phyloP scores from a whole-genome alignment of 2,888 invertebrate genomes.

The Cerastoderma edule region DNA sequence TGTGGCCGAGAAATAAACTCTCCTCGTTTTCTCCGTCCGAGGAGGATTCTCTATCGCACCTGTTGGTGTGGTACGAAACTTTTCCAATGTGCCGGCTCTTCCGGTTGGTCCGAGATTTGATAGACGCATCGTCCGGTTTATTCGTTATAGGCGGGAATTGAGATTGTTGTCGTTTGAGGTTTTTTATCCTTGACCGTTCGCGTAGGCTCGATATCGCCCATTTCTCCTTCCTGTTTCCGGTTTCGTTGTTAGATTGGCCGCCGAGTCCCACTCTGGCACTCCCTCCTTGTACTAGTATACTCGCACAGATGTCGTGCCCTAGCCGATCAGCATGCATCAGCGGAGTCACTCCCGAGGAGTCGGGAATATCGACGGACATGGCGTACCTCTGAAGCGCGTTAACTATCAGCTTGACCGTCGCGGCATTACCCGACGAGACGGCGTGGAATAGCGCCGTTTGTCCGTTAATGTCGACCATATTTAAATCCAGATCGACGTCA shows the following conservation, averaged over 20 bases:
- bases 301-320: slow-evolving; percentile 68
- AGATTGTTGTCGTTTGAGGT: slow-evolving; percentile 40
- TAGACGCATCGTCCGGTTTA: not conserved
- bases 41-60: slow-evolving; percentile 31
- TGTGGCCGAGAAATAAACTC: not conserved
- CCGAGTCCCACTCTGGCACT: slow-evolving; percentile 64
- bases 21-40: slow-evolving; percentile 14
- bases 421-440: slow-evolving; percentile 68
- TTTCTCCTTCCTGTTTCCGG: slow-evolving; percentile 54
- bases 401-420: slow-evolving; percentile 66
- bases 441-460: slow-evolving; percentile 68
- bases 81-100: not conserved
- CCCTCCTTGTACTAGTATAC: slow-evolving; percentile 64
- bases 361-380: slow-evolving; percentile 62
- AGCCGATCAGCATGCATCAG: slow-evolving; percentile 66
- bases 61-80: not conserved
- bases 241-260: slow-evolving; percentile 37
- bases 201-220: slow-evolving; percentile 62
- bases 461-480: slow-evolving; percentile 66
- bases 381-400: slow-evolving; percentile 55
- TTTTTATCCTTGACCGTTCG: slow-evolving; percentile 46
- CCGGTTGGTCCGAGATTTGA: not conserved
- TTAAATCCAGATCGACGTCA: slow-evolving; percentile 66
- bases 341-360: slow-evolving; percentile 62
- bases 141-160: slow-evolving; percentile 49